Base-by-base conservation (phyloP, 2,888 invertebrate genomes). In the Tryphoninae sp. region DNA sequence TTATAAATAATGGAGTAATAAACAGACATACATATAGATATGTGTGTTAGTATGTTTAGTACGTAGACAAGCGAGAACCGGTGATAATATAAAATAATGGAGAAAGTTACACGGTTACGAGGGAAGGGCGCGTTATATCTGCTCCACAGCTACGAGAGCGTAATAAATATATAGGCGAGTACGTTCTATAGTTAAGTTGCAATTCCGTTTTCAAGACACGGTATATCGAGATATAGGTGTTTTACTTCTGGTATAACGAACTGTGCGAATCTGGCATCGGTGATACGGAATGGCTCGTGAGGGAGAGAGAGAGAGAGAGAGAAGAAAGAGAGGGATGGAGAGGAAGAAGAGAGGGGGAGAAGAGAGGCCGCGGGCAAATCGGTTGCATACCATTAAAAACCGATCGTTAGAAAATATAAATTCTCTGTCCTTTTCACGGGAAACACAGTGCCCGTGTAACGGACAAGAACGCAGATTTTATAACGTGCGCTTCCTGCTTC, bases 61-160 rank as follows among this genome's bases (percentile, higher is more conserved):
- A 22, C 6, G 59, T 42, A 19, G 3, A 22, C 26, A 49, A 45
- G 49, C 49, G 62, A 33, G 22, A 64, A 61, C 16, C 6, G 16
- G 82, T 53, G 79, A 82, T 79, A 82, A 79, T 82, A 79, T 79
- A 77, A 82, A 82, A 79, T 82, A 82, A 82, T 82, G 76, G 82
- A 82, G 82, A 82, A 82, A 82, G 82, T 82, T 82, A 77, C 6
- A 33, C 67, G 64, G 51, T 77, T 53, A 26, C 61, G 76, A 76
- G 61, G 61, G 65, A 49, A 23, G 64, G 51, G n/a, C 19, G 42
- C 40, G 62, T 71, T 55, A 65, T 74, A 74, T 72, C 64, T 68
- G 78, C 65, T 61, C 22, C 19, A 58, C 8, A 23, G 77, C 67
- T 75, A n/a, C n/a, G 61, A 42, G 49, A 42, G 49, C 55, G 67